Conservation (phyloP, 2,113 vertebrate genomes). For the Ictalurus furcatus region DNA sequence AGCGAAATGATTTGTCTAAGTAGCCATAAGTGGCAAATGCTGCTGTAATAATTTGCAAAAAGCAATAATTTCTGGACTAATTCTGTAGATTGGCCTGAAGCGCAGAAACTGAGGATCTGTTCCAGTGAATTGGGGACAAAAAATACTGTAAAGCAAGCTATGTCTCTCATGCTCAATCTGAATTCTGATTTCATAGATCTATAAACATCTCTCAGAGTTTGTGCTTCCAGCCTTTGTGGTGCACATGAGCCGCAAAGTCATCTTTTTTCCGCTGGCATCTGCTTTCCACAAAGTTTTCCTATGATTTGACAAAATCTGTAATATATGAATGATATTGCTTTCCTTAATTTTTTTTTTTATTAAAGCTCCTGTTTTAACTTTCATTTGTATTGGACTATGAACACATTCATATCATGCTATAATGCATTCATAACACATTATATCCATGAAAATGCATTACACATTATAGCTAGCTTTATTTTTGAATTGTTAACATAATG, state of each 20-base stretch:
- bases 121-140: background rate
- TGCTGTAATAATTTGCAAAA: background rate
- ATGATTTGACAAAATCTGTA: background rate
- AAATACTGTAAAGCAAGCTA: background rate
- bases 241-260: background rate
- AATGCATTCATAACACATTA: background rate
- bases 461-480: background rate
- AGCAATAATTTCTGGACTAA: background rate
- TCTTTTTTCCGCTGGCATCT: background rate
- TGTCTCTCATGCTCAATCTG: constrained; percentile 5
- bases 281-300: background rate
- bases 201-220: background rate
- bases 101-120: background rate
- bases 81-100: background rate
- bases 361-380: background rate
- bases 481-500: background rate
- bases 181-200: background rate
- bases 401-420: background rate
- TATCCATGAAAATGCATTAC: background rate
- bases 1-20: background rate
- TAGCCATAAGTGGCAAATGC: constrained; percentile 7
- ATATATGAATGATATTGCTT: background rate
- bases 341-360: background rate
- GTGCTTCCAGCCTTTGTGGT: background rate
- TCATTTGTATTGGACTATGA: background rate